phyloP scores from a whole-genome alignment of 30 jellyfish, hydroid and myxozoan species.

The Aurelia sp. region DNA sequence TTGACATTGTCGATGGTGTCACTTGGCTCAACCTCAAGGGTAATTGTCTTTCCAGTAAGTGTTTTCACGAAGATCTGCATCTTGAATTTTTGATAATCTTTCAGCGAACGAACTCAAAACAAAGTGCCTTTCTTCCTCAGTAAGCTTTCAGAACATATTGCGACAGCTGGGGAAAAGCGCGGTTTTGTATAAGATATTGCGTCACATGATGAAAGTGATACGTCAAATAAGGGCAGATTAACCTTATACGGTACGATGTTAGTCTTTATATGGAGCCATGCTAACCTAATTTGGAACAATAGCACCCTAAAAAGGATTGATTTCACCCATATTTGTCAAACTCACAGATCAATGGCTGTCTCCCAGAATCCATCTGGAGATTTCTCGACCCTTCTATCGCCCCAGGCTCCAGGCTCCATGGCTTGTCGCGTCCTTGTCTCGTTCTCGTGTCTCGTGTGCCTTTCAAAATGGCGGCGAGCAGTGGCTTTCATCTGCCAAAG shows the following conservation, averaged over 20 bases:
- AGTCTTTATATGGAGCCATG: too few relatives aligned
- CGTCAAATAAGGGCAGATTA: slow-evolving; percentile 10
- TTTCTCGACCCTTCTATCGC: too few relatives aligned
- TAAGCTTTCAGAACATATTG: too few relatives aligned
- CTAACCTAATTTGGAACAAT: too few relatives aligned
- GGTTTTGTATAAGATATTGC: neutral
- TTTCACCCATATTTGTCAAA: too few relatives aligned
- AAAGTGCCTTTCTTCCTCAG: too few relatives aligned
- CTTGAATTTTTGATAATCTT: neutral
- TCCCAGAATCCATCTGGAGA: too few relatives aligned
- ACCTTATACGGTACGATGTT: neutral
- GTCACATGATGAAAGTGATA: too few relatives aligned
- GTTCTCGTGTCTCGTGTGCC: slow-evolving; percentile 25
- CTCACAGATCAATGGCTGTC: too few relatives aligned
- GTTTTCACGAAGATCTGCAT: slow-evolving; percentile 92
- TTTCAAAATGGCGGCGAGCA: slow-evolving; percentile 50
- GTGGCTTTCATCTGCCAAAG: slow-evolving; percentile 56
- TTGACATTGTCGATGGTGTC: slow-evolving; percentile 91
- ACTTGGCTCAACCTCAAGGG: slow-evolving; percentile 98
- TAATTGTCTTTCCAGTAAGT: slow-evolving; percentile 95
- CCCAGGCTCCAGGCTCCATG: too few relatives aligned
- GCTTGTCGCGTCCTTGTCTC: slow-evolving; percentile 3
- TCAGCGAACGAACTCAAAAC: too few relatives aligned
- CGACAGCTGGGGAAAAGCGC: neutral
- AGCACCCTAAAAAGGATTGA: too few relatives aligned